Evolutionary conservation across 2,113 vertebrate species (phyloP), one percentile per base, ranked within the genome.

Genomic region (Albula glossodonta): DNA sequence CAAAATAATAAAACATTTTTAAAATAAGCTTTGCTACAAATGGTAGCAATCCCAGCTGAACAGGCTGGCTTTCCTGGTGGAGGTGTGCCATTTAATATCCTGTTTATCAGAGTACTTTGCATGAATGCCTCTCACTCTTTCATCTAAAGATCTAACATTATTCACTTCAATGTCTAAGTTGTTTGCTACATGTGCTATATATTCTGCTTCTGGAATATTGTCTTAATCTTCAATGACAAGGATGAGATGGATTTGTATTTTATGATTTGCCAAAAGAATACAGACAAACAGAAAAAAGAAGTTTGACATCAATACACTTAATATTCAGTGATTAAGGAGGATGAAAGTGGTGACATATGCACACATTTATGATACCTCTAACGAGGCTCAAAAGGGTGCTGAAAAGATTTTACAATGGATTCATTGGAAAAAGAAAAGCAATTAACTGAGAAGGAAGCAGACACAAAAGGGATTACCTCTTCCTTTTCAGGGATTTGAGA

Each of bases 301-400:
- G 5, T n/a, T 41, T 19, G 9, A 50, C 50, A 7, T 10, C 63
- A 49, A 63, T 80, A 15, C 2, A 80, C 15, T 49, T 41, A 13
- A 70, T 19, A 63, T 5, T 74, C 49, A 63, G 51, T 77, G 50
- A 74, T 84, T 22, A 84, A 77, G 83, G 77, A 50, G 50, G n/a
- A 77, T 8, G 11, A 74, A 84, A 84, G 49, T 77, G 77, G 77
- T 51, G 19, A 70, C 82, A 70, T 74, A 74, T 25, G 70, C 60
- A 83, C 51, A 6, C 9, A 25, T 74, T n/a, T 9, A 31, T 74
- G 48, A 84, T 31, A 25, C 63, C 66, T 84, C 50, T 84, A 17
- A 52, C 50, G 50, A 77, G 83, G 83, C 63, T 84, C 15, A 1
- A 74, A 51, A 51, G 57, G 48, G 63, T 66, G 22, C 49, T 41